A percentile compares a stretch with the other conserved stretches of the same genome.
Evolutionary conservation across 1,140 invertebrate genomes (phyloP).

Genomic region (Xylocopa sonorina): DNA sequence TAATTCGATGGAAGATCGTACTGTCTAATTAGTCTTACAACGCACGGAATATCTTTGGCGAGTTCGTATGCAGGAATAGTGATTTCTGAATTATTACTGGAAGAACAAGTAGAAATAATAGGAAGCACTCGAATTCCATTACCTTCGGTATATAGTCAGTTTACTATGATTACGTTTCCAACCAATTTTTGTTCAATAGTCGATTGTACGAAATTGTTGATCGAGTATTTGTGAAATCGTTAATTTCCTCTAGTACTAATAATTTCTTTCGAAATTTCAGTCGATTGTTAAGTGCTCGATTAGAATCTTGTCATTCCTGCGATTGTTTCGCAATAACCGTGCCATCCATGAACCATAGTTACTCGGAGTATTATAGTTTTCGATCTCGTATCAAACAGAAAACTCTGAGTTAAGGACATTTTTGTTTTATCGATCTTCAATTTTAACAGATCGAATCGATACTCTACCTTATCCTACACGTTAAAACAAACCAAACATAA

Average conservation of each 20-base stretch:
- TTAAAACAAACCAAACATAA: background rate
- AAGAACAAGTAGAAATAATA: constrained; percentile 37
- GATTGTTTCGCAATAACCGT: constrained; percentile 17
- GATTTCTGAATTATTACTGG: constrained; percentile 9
- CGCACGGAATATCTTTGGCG: background rate
- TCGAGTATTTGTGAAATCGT: background rate
- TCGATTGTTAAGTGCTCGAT: background rate
- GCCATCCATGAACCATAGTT: background rate
- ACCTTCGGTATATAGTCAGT: background rate
- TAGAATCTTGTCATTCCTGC: constrained; percentile 30
- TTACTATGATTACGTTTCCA: background rate
- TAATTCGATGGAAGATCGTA: constrained; percentile 14
- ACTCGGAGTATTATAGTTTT: background rate
- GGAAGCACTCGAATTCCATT: constrained; percentile 34
- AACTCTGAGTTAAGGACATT: too few relatives aligned
- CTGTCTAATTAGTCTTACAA: background rate
- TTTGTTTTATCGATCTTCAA: background rate
- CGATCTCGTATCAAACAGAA: too few relatives aligned
- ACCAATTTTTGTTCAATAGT: background rate
- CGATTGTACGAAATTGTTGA: too few relatives aligned
- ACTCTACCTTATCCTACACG: background rate
- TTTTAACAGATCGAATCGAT: background rate
- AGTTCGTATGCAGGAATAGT: background rate
- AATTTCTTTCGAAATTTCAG: background rate
- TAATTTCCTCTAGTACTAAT: background rate